These are phyloP conservation scores for Equus przewalskii DNA, from an alignment of 2,113 vertebrate species.

Conservation along the genomic window DNA sequence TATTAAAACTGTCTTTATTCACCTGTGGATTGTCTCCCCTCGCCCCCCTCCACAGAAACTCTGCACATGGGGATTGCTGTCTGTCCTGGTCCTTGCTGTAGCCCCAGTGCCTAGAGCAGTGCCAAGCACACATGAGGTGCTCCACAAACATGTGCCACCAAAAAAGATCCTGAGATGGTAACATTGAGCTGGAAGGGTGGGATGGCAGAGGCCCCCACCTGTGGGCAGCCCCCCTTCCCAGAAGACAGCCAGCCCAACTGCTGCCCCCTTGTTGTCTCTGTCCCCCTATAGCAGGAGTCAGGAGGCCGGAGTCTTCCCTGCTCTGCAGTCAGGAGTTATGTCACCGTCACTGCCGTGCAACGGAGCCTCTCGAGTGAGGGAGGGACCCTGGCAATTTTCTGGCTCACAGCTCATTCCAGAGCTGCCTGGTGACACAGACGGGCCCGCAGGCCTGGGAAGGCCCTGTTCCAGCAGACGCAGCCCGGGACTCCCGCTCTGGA, in stretches of 20 bases:
- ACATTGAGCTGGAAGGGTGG: not conserved
- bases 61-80: not conserved
- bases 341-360: not conserved
- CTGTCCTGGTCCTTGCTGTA: not conserved
- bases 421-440: constrained; percentile 60
- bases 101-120: not conserved
- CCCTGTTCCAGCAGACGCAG: not conserved
- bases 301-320: not conserved
- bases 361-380: not conserved
- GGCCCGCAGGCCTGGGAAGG: constrained; percentile 24
- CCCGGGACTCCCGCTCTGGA: not conserved
- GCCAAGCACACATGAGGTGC: constrained; percentile 28
- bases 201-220: not conserved
- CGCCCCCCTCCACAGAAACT: not conserved
- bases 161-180: not conserved
- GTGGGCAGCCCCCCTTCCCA: not conserved
- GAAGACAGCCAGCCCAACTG: not conserved
- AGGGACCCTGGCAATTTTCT: constrained; percentile 61
- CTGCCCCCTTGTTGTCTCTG: not conserved
- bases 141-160: not conserved
- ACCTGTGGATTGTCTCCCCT: not conserved
- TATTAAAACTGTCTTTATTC: not conserved
- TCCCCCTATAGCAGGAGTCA: not conserved
- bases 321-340: not conserved
- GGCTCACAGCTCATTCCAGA: constrained; percentile 51